Base-by-base conservation (phyloP, 2,113 vertebrate genomes). In the Vidua chalybeata region DNA sequence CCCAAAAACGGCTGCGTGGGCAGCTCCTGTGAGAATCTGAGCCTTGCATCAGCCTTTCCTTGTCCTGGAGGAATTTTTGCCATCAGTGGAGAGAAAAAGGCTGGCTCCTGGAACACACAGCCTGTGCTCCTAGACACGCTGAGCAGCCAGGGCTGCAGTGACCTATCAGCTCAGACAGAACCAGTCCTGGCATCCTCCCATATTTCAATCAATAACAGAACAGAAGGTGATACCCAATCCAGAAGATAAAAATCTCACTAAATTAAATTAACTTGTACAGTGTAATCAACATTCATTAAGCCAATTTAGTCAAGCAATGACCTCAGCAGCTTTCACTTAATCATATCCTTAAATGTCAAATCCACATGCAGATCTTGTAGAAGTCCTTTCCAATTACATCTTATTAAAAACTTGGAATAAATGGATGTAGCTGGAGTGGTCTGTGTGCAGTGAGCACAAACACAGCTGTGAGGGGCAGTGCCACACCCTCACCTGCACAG, bases 261-360 rank as follows among this genome's bases (percentile, higher is more conserved):
- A 97, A 98, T 98, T 96, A 97, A 98, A 97, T 98, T 97, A 98
- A 97, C 96, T 97, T 97, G 96, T 97, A 96, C 95, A 94, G 87
- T 91, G 84, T 95, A 97, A 98, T 98, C 97, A 97, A 97, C 97
- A 97, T 96, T 98, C 97, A 97, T 98, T 98, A 98, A 97, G 96
- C 94, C 97, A 98, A 97, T 98, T 98, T 97, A 97, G 96, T 97
- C 97, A 97, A 97, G 97, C 97, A 97, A 96, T 98, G 98, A 98
- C 98, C 98, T 98, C 98, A 97, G 95, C 97, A 96, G 97, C 97
- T 98, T 98, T 97, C 97, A 97, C 97, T 98, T 98, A 97, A 98
- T 98, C 72, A 77, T 77, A 90, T 56, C 72, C 49, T 71, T 84
- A 90, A 90, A 90, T 90, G 72, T 71, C 88, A 98, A 97, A 97